Percentiles rank a stretch among this genome's conserved stretches.
phyloP scores from a whole-genome alignment of 2,797 vertebrate species.

The Halcyon smyrnensis region DNA sequence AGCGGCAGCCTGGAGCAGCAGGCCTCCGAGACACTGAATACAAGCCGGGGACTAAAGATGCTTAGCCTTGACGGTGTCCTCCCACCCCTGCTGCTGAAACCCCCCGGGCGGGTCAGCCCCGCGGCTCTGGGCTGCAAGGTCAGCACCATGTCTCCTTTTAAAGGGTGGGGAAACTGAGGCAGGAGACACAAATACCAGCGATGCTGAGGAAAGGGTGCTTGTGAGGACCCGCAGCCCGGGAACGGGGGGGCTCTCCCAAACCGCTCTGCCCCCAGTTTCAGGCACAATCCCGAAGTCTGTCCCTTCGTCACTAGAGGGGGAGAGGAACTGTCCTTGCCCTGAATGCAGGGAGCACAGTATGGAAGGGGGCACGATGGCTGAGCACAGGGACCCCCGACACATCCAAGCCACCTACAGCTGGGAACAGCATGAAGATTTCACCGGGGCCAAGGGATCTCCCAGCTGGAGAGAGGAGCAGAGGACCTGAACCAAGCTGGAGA shows the following conservation, averaged over 20 bases:
- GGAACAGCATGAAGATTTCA: neutral
- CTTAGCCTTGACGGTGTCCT: neutral
- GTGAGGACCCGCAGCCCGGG: accelerated
- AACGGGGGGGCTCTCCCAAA: neutral
- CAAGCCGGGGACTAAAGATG: constrained; percentile 16
- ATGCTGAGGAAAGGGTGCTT: accelerated
- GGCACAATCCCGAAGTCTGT: neutral
- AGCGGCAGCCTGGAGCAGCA: constrained; percentile 39
- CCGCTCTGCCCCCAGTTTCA: neutral
- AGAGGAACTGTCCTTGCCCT: neutral
- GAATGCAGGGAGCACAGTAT: neutral
- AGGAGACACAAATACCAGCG: neutral
- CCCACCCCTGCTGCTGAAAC: neutral
- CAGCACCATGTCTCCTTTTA: accelerated
- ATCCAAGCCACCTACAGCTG: accelerated
- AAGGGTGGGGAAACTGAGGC: neutral
- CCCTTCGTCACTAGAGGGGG: neutral
- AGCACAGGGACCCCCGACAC: neutral
- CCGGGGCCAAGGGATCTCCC: neutral
- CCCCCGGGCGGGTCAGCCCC: neutral
- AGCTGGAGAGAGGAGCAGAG: neutral
- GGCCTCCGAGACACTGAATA: neutral
- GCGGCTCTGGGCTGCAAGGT: neutral
- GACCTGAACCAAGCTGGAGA: neutral
- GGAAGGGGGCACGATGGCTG: accelerated